These are phyloP conservation scores for Sphaerophoria rueppellii DNA, from an alignment of 2,888 invertebrate species.

Conservation along the genomic window DNA sequence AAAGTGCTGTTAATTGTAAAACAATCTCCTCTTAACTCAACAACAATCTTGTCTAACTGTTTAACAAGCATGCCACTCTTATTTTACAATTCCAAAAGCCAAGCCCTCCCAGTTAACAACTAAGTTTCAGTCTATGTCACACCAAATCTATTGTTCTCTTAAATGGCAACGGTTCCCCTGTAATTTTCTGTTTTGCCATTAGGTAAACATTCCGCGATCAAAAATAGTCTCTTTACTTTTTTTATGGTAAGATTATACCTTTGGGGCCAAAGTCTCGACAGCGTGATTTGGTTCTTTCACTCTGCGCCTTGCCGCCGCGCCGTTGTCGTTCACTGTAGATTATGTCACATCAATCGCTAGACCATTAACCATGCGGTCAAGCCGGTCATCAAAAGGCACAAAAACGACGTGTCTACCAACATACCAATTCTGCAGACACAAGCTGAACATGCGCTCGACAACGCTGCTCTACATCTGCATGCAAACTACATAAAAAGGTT, in stretches of 20 bases:
- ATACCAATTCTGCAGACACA: neutral
- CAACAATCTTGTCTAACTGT: neutral
- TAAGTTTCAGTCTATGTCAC: slow-evolving; percentile 23
- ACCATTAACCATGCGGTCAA: slow-evolving; percentile 66
- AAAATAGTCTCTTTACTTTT: neutral
- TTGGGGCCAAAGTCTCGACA: neutral
- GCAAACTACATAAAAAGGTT: slow-evolving; percentile 46
- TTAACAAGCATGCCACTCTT: neutral
- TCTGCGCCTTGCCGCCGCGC: slow-evolving; percentile 31
- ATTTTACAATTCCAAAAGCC: slow-evolving; percentile 20
- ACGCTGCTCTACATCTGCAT: slow-evolving; percentile 47
- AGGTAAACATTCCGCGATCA: slow-evolving; percentile 28
- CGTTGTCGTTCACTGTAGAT: slow-evolving; percentile 7
- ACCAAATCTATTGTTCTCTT: slow-evolving; percentile 42
- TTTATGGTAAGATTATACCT: slow-evolving; percentile 6
- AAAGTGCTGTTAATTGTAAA: neutral
- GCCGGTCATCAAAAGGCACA: slow-evolving; percentile 39
- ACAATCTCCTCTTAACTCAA: slow-evolving; percentile 3
- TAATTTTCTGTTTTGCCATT: neutral
- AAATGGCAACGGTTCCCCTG: slow-evolving; percentile 34
- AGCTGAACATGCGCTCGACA: neutral
- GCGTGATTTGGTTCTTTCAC: slow-evolving; percentile 61
- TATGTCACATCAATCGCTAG: slow-evolving; percentile 70
- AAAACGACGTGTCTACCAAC: slow-evolving; percentile 11
- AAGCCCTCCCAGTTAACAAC: slow-evolving; percentile 37